phyloP scores from a whole-genome alignment of 23 tunicate genomes.

The Phallusia fumigata region DNA sequence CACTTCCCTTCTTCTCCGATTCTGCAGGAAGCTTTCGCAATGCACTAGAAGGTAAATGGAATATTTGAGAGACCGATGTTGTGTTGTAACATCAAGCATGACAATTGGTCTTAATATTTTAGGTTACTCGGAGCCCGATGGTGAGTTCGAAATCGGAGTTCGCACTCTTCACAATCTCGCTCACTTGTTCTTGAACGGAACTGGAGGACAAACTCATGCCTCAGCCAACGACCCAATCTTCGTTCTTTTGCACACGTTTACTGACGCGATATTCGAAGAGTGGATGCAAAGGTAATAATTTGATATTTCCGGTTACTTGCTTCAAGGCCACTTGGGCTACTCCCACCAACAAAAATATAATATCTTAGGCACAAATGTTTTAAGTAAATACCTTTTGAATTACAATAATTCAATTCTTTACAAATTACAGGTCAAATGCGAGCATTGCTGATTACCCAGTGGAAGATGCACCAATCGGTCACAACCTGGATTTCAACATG shows the following conservation, averaged over 20 bases:
- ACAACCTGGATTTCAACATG: slow-evolving; percentile 86
- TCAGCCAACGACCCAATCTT: slow-evolving; percentile 89
- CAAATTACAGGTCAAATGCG: slow-evolving; percentile 38
- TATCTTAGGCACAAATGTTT: too few relatives aligned
- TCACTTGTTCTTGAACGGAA: slow-evolving; percentile 84
- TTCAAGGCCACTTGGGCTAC: too few relatives aligned
- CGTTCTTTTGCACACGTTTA: slow-evolving; percentile 74
- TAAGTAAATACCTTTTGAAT: too few relatives aligned
- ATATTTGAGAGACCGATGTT: too few relatives aligned
- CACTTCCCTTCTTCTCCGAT: slow-evolving; percentile 50
- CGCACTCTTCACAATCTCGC: slow-evolving; percentile 82
- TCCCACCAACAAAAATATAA: too few relatives aligned
- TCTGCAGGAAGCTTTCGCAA: slow-evolving; percentile 60
- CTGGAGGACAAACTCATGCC: slow-evolving; percentile 86
- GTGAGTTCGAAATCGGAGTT: slow-evolving; percentile 76
- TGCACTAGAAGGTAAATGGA: slow-evolving; percentile 45
- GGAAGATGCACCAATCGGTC: slow-evolving; percentile 83
- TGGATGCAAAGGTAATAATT: slow-evolving; percentile 87
- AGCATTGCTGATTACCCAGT: slow-evolving; percentile 49
- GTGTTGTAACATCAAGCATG: neutral
- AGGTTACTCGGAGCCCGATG: slow-evolving; percentile 74
- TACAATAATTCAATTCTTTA: too few relatives aligned
- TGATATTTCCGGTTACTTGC: too few relatives aligned
- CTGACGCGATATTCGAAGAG: slow-evolving; percentile 90
- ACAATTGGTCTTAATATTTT: neutral